A percentile compares a stretch with the other conserved stretches of the same genome.
Conservation (phyloP, 1,140 invertebrate species). For the Listronotus bonariensis region DNA sequence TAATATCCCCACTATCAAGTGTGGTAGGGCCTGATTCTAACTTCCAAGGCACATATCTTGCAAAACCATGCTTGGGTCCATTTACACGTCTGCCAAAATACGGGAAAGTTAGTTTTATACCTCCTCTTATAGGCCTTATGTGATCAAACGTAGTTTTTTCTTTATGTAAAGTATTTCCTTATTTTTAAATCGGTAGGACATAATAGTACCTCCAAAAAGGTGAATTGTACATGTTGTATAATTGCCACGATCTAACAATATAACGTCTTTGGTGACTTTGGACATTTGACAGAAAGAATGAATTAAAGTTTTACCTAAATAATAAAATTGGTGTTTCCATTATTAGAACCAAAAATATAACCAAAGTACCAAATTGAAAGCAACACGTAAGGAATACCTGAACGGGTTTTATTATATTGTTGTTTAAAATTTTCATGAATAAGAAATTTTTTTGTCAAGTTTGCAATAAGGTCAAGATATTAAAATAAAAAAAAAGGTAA, state of each 20-base stretch:
- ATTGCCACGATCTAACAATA: too few species aligned
- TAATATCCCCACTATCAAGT: conserved; percentile 26
- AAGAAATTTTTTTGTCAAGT: too few species aligned
- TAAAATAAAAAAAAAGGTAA: too few species aligned
- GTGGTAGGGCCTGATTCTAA: conserved; percentile 26
- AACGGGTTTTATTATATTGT: too few species aligned
- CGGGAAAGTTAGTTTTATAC: conserved; percentile 40
- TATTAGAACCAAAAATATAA: too few species aligned
- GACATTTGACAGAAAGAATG: too few species aligned
- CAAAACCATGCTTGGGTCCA: conserved; percentile 42
- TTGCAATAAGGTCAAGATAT: too few species aligned
- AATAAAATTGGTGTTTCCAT: too few species aligned
- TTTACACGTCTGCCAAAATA: conserved; percentile 31
- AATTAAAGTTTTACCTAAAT: too few species aligned
- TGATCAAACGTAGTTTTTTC: conserved; percentile 23
- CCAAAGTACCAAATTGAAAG: too few species aligned
- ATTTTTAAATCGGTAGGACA: conserved; percentile 44
- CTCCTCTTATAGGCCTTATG: conserved; percentile 31
- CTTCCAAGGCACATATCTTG: conserved; percentile 37
- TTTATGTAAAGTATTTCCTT: conserved; percentile 43
- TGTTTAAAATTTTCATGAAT: too few species aligned
- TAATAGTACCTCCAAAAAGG: conserved; percentile 42
- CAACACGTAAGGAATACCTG: too few species aligned
- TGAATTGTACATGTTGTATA: conserved; percentile 40
- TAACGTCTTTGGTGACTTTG: conserved; percentile 18